Percentiles rank a stretch among this genome's conserved stretches.
Evolutionary conservation across 2,113 vertebrate species (phyloP).

Genomic region (Sula dactylatra): DNA sequence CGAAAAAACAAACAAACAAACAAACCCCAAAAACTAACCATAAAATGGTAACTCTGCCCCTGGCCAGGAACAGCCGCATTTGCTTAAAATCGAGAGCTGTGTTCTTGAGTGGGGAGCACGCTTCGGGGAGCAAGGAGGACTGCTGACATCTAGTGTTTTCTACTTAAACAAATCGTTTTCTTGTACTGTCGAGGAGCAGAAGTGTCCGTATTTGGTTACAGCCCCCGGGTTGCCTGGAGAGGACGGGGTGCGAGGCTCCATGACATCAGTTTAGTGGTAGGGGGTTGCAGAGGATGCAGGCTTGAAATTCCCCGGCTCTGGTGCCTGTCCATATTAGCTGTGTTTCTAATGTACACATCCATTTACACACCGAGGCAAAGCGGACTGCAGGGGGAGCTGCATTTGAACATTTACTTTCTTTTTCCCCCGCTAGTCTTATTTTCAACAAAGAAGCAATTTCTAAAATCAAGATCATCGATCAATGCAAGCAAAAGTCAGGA

Average conservation of each 20-base stretch:
- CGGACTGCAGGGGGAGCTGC: not conserved
- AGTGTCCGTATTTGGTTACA: not conserved
- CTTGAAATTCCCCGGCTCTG: not conserved
- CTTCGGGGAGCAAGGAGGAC: not conserved
- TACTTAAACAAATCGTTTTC: not conserved
- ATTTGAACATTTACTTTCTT: not conserved
- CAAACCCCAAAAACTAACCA: no score
- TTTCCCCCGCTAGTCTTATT: rapidly evolving
- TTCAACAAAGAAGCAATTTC: not conserved
- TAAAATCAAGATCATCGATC: not conserved
- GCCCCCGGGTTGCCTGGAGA: not conserved
- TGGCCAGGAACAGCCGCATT: not conserved
- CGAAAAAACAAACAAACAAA: no score
- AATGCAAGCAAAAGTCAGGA: not conserved
- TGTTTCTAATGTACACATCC: not conserved
- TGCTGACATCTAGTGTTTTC: constrained; percentile 41
- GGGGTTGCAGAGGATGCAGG: not conserved
- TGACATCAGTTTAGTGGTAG: rapidly evolving
- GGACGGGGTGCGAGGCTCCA: not conserved
- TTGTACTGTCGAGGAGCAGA: not conserved
- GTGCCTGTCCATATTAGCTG: rapidly evolving
- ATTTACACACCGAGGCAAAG: rapidly evolving
- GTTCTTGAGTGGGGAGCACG: not conserved
- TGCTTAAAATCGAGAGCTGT: not conserved
- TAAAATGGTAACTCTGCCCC: not conserved